Conservation (phyloP, 2,888 invertebrate species). For the Drosophila mercatorum region DNA sequence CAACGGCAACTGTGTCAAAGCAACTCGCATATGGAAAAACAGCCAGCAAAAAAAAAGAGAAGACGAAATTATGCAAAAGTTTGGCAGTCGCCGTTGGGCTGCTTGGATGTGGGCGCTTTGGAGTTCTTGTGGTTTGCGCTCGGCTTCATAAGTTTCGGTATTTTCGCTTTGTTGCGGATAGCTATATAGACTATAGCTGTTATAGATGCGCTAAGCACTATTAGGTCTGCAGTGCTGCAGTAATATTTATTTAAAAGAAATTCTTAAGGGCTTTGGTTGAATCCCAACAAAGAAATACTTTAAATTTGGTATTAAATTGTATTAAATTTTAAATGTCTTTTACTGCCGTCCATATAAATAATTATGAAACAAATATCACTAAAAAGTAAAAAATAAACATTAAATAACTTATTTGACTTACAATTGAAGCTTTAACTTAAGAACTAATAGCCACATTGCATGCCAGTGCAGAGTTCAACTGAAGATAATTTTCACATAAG, state of each 20-base stretch:
- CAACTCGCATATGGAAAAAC: slow-evolving; percentile 16
- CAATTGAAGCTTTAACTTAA: too few species aligned
- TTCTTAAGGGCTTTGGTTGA: neutral
- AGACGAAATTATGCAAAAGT: slow-evolving; percentile 48
- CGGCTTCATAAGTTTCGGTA: slow-evolving; percentile 31
- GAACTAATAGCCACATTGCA: too few species aligned
- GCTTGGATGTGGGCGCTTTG: slow-evolving; percentile 7
- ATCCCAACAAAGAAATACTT: too few species aligned
- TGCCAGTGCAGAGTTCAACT: too few species aligned
- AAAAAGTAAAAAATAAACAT: too few species aligned
- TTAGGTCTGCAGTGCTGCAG: neutral
- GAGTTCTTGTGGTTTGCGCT: slow-evolving; percentile 33
- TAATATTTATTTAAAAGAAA: neutral
- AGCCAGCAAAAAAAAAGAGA: slow-evolving; percentile 14
- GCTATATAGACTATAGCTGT: neutral
- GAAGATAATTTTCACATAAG: too few species aligned
- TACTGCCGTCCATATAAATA: too few species aligned
- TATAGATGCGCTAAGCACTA: neutral
- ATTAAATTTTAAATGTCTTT: too few species aligned
- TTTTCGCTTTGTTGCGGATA: slow-evolving; percentile 9
- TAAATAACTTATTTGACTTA: too few species aligned
- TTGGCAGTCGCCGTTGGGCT: slow-evolving; percentile 26
- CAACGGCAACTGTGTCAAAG: slow-evolving; percentile 69
- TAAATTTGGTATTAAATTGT: too few species aligned
- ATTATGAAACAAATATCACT: too few species aligned